A percentile compares a stretch with the other conserved stretches of the same genome.
phyloP scores from a whole-genome alignment of 2,797 vertebrate genomes.

The Distichodus sexfasciatus region DNA sequence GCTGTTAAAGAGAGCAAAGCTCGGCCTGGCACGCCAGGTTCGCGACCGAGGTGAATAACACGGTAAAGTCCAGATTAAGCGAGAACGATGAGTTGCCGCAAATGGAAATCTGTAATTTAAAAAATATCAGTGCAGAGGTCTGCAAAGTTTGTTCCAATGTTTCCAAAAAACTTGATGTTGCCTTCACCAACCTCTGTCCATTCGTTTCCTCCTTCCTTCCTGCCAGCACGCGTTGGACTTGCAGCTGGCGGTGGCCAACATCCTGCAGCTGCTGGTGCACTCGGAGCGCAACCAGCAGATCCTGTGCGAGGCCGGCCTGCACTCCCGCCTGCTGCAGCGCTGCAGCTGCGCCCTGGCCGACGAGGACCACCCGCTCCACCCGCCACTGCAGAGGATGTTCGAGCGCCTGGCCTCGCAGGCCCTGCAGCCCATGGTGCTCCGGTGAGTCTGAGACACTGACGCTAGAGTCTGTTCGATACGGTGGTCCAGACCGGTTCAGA shows the following conservation, averaged over 20 bases:
- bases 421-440: slow-evolving; percentile 91
- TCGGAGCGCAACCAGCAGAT: slow-evolving; percentile 95
- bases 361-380: slow-evolving; percentile 93
- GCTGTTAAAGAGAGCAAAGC: neutral
- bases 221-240: slow-evolving; percentile 91
- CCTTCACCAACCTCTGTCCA: too few relatives aligned
- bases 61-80: neutral
- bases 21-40: neutral
- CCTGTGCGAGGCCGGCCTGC: slow-evolving; percentile 91
- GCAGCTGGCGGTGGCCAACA: slow-evolving; percentile 91
- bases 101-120: too few relatives aligned
- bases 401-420: slow-evolving; percentile 96
- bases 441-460: slow-evolving; percentile 74
- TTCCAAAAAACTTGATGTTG: neutral
- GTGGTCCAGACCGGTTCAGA: neutral
- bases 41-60: neutral
- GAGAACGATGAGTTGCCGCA: neutral
- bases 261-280: slow-evolving; percentile 92
- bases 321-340: slow-evolving; percentile 89
- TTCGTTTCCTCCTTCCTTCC: neutral
- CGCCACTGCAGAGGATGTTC: slow-evolving; percentile 95
- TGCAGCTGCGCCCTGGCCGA: slow-evolving; percentile 91
- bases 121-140: too few relatives aligned
- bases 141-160: too few relatives aligned
- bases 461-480: neutral